A percentile compares a stretch with the other conserved stretches of the same genome.
Evolutionary conservation across 2,888 invertebrate genomes (phyloP).

Genomic region (Altica lythri): DNA sequence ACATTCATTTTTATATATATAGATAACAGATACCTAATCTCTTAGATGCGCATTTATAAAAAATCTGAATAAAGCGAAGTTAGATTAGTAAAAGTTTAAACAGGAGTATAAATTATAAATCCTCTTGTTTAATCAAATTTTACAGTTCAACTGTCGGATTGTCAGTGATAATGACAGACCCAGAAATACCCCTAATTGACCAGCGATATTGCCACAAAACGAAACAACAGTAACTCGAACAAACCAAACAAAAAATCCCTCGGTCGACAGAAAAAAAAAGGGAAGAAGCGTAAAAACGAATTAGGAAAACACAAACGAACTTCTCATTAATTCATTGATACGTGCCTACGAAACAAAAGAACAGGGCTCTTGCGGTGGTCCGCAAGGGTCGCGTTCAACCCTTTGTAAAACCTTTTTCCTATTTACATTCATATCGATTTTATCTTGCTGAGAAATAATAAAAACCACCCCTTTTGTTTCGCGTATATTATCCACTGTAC

Average conservation of each 20-base stretch:
- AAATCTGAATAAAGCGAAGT: no score
- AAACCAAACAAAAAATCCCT: slow-evolving; percentile 17
- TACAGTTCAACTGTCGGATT: no score
- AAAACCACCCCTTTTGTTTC: slow-evolving; percentile 31
- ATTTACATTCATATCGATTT: slow-evolving; percentile 38
- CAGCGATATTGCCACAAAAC: background rate
- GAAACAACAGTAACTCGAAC: background rate
- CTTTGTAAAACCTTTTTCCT: slow-evolving; percentile 19
- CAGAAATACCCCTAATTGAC: background rate
- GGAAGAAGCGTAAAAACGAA: slow-evolving; percentile 31
- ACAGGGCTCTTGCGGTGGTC: slow-evolving; percentile 33
- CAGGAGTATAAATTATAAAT: no score
- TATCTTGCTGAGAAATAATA: slow-evolving; percentile 29
- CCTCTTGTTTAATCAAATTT: no score
- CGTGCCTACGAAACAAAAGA: slow-evolving; percentile 35
- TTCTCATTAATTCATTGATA: slow-evolving; percentile 33
- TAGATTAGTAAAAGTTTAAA: no score
- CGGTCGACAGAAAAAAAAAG: slow-evolving; percentile 15
- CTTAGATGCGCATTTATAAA: no score
- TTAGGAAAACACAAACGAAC: slow-evolving; percentile 32
- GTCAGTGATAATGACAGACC: no score
- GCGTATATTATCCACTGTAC: background rate
- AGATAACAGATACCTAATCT: no score
- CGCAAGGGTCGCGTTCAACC: slow-evolving; percentile 27
- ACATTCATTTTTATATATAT: no score